Conservation (phyloP, 2,888 invertebrate genomes). For the Polyploca ridens region DNA sequence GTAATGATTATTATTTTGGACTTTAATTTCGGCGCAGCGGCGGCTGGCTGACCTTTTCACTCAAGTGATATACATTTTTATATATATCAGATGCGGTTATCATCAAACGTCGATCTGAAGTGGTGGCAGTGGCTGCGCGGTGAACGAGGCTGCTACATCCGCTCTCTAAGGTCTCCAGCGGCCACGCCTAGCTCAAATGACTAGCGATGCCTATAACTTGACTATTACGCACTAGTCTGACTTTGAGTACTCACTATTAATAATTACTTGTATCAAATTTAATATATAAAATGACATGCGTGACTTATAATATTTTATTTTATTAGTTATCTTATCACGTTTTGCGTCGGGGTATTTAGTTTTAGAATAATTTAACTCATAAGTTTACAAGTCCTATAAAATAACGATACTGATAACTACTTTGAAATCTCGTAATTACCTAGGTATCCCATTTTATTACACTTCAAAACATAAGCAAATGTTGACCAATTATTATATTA, state of each 20-base stretch:
- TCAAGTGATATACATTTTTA: conserved; percentile 59
- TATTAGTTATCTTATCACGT: neutral
- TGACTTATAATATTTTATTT: conserved; percentile 20
- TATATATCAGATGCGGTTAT: conserved; percentile 71
- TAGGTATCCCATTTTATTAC: neutral
- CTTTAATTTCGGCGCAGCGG: conserved; percentile 68
- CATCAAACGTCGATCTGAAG: conserved; percentile 73
- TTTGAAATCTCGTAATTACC: neutral
- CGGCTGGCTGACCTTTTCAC: conserved; percentile 78
- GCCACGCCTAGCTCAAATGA: conserved; percentile 72
- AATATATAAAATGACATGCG: conserved; percentile 38
- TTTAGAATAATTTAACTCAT: neutral
- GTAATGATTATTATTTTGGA: conserved; percentile 75
- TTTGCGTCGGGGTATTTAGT: neutral
- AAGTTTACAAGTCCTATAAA: neutral
- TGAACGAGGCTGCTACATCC: conserved; percentile 78
- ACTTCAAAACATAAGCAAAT: too few relatives aligned
- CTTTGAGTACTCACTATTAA: conserved; percentile 48
- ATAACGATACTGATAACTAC: neutral
- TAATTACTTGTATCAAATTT: conserved; percentile 40
- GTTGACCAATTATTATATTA: too few relatives aligned
- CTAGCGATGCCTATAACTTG: conserved; percentile 57
- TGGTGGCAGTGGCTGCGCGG: conserved; percentile 48
- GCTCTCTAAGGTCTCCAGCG: conserved; percentile 70
- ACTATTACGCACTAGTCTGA: conserved; percentile 55